A percentile compares a stretch with the other conserved stretches of the same genome.
These are phyloP conservation scores for Stichopus horrens DNA, from an alignment of 53 echinoderm and acorn worm genomes.

Conservation along the genomic window DNA sequence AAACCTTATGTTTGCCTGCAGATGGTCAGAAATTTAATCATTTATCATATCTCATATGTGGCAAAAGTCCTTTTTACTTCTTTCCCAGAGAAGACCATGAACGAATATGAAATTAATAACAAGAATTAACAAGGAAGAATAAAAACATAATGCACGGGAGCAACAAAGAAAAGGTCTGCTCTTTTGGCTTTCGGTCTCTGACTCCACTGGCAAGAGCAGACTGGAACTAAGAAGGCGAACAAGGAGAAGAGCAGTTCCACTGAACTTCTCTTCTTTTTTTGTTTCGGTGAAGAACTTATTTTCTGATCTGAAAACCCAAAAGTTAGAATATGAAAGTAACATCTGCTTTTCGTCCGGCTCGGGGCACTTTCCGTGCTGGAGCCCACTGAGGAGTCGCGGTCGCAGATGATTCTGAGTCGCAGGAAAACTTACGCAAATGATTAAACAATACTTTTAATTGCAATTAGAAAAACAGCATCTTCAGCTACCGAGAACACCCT, in stretches of 20 bases:
- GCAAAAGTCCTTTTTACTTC: too few species aligned
- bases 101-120: too few species aligned
- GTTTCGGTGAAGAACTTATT: background rate
- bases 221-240: background rate
- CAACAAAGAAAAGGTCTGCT: background rate
- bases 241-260: background rate
- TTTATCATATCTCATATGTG: background rate
- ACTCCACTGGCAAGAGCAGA: background rate
- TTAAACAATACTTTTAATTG: conserved; percentile 40
- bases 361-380: background rate
- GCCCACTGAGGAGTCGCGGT: background rate
- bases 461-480: conserved; percentile 43
- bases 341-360: conserved; percentile 14
- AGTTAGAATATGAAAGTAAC: conserved; percentile 4
- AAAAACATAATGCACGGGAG: background rate
- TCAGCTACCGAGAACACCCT: conserved; percentile 3
- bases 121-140: too few species aligned
- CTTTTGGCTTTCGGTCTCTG: background rate
- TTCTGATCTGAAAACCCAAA: conserved; percentile 1
- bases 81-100: too few species aligned
- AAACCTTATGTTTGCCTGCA: background rate
- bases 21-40: conserved; percentile 11
- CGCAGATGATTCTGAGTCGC: conserved; percentile 26
- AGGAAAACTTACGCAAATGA: conserved; percentile 37
- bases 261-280: too few species aligned